Base-by-base conservation (phyloP, 2,888 invertebrate species). In the Melanophora roralis region DNA sequence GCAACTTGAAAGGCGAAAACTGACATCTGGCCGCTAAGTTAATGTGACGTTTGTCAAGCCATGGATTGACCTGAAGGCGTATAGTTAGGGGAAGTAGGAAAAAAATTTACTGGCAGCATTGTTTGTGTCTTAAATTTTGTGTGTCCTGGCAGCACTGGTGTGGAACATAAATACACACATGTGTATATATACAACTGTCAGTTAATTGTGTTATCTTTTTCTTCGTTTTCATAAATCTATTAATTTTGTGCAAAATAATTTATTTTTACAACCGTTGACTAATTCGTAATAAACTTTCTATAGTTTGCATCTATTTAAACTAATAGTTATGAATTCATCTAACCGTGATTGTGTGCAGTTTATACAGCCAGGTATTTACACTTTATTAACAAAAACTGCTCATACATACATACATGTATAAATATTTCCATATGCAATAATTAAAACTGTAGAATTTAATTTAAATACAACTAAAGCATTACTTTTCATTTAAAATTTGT, bases 311-410 rank as follows among this genome's bases (percentile, higher is more conserved):
- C 57, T 23, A 69, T 6, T 57, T 55, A 53, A 69, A 74, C 7
- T 16, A 75, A 43, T 59, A 72, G 79, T 75, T 27, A 80, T 80
- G 80, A 76, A 60, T 80, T 67, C 67, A 62, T 51, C 51, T 36
- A 16, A 51, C 32, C 40, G 49, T 21, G 79, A 72, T 21, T 43
- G 51, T 47, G 60, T 49, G 8, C 60, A 80, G 65, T 80, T 71
- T 21, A 65, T 73, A 16, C 67, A 74, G 57, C 59, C 76, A 80
- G 80, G 76, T 72, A 68, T 67, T 36, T 45, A 45, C 32, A 21
- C 23, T 60, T 27, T 14, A 45, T 34, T 40, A n/a, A 23, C 21
- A 11, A 9, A 49, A 23, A 34, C 57, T 14, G 4, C 5, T 27
- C 6, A n/a, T 7, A 12, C 21, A 23, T 40, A 27, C 38, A 4